Conservation (phyloP, 2,797 vertebrate species). For the Lepilemur ruficaudatus region DNA sequence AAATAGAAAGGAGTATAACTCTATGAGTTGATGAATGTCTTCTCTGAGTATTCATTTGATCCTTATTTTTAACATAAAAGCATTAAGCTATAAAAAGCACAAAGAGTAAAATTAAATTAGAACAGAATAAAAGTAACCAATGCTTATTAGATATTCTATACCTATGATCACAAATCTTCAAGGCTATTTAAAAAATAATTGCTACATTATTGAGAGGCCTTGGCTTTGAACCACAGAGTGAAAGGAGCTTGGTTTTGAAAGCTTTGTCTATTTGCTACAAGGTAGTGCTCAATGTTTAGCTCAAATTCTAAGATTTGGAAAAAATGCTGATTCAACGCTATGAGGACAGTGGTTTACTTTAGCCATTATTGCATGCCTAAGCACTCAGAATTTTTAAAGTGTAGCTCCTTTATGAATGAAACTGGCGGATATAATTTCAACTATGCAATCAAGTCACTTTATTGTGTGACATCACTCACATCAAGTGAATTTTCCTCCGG, state of each 20-base stretch:
- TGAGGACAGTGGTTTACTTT: constrained; percentile 46
- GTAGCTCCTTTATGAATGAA: constrained; percentile 52
- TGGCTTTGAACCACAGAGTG: constrained; percentile 32
- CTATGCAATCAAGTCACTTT: constrained; percentile 51
- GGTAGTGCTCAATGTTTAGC: neutral
- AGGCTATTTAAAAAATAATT: constrained; percentile 73
- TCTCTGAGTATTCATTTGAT: constrained; percentile 6
- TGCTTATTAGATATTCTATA: constrained; percentile 54
- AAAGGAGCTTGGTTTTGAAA: constrained; percentile 62
- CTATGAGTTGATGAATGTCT: neutral
- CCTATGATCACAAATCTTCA: constrained; percentile 60
- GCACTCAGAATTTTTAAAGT: constrained; percentile 47
- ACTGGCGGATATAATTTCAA: constrained; percentile 62
- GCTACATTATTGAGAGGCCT: constrained; percentile 30
- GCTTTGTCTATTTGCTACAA: constrained; percentile 42
- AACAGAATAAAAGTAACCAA: constrained; percentile 57
- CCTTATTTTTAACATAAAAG: constrained; percentile 45
- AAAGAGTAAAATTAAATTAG: constrained; percentile 60
- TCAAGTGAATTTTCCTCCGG: constrained; percentile 42
- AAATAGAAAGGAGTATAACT: neutral
- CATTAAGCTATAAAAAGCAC: constrained; percentile 41
- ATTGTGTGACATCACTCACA: constrained; percentile 44
- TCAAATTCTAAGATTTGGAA: constrained; percentile 61
- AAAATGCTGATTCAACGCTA: constrained; percentile 57
- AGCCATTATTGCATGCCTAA: constrained; percentile 48